Evolutionary conservation across 1,140 invertebrate species (phyloP), one percentile per base, ranked within the genome.

Genomic region (Drosophila funebris): DNA sequence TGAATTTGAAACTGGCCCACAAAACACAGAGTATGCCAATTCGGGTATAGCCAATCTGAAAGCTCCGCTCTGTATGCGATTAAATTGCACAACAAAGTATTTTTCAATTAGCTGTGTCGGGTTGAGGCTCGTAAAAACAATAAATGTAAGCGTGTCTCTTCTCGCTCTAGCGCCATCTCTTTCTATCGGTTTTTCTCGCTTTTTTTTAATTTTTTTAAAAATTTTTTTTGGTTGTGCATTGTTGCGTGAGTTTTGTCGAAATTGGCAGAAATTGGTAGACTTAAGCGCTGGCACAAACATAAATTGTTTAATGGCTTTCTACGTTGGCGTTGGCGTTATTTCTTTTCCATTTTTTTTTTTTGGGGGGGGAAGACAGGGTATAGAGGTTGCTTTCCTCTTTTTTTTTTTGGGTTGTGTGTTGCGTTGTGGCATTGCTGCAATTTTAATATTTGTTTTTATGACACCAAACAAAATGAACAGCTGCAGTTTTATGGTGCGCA

Each of bases 51-150:
- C 71, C 58, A 75, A 67, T 79, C 44, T 67, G 33, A 53, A 41
- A 33, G 33, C 27, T 24, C 20, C 63, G 31, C 22, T 24, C 22
- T 50, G 36, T 48, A 54, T 52, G 79, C 75, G 58, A 78, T 85
- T 82, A 82, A 87, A 87, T 69, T 75, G 82, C 83, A 78, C 82
- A 82, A 87, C 82, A 87, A 87, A 87, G 78, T 87, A 88, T 87
- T 88, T 87, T 87, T 87, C 82, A 87, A 87, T 87, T 88, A 85
- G 82, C 78, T 74, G 64, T 62, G 74, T 37, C 16, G 54, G 24
- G 18, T 33, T 48, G 50, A 58, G 64, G 61, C 78, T 75, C 83
- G 78, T 76, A 83, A 88, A 88, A 87, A 87, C 83, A 88, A 87
- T 88, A 88, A 83, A 73, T 88, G 83, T 70, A 61, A 76, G 71